phyloP scores from a whole-genome alignment of 2,113 vertebrate species.

The Hucho hucho region DNA sequence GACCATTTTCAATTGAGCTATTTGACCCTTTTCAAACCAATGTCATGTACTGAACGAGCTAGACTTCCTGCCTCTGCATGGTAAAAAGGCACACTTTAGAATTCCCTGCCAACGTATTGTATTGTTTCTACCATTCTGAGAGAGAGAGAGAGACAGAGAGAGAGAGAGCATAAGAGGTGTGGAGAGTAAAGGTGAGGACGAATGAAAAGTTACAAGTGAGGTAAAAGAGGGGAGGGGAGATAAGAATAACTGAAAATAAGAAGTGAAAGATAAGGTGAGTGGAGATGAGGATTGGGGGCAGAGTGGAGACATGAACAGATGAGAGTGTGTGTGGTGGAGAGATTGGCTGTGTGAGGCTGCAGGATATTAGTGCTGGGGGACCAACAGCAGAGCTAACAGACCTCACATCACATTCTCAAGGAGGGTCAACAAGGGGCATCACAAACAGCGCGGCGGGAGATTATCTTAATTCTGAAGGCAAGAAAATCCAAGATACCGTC shows the following conservation, averaged over 20 bases:
- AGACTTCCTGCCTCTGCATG: conserved; percentile 25
- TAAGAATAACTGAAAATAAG: conserved; percentile 40
- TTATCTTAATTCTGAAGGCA: conserved; percentile 78
- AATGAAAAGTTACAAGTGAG: conserved; percentile 53
- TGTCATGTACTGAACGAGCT: conserved; percentile 55
- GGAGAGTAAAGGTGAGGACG: conserved; percentile 38
- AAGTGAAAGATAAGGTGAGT: conserved; percentile 57
- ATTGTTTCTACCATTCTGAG: conserved; percentile 19
- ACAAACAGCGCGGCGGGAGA: conserved; percentile 68
- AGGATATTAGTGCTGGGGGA: conserved; percentile 45
- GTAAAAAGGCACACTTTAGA: conserved; percentile 34
- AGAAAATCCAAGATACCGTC: conserved; percentile 77
- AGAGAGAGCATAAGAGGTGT: not conserved
- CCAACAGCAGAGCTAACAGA: conserved; percentile 34
- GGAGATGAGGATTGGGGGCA: not conserved
- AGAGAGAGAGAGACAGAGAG: not conserved
- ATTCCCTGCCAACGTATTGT: conserved; percentile 42
- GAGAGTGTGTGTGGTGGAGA: conserved; percentile 37
- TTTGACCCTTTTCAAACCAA: conserved; percentile 37
- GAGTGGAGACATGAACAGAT: conserved; percentile 52
- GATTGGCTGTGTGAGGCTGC: conserved; percentile 15
- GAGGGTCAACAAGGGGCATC: conserved; percentile 71
- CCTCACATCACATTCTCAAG: conserved; percentile 56
- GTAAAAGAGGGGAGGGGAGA: conserved; percentile 15
- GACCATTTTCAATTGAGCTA: conserved; percentile 43